Base-by-base conservation (phyloP, 1,140 invertebrate species). In the Meloidogyne hapla region DNA sequence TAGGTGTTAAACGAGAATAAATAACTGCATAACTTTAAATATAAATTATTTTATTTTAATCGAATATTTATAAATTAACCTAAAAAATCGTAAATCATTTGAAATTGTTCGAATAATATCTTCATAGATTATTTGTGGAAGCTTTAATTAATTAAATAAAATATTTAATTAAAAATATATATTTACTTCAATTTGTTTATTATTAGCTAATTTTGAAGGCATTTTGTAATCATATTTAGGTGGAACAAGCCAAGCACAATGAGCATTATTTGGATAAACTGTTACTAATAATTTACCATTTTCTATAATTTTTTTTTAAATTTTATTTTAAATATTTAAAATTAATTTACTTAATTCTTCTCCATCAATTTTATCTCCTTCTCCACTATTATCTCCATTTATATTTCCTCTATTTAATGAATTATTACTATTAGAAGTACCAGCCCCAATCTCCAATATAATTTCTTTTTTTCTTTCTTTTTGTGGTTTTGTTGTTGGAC, bases 1-100 rank as follows among this genome's bases (percentile, higher is more conserved):
- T 64, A 61, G 80, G 80, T 1, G 83, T 23, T 23, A 82, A 66
- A 25, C 80, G 81, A 18, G 81, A 83, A 71, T 84, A 83, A 15
- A 80, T 48, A 38, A 82, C 38, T 15, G 40, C 38, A 62, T 81
- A 81, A 38, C 79, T 80, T 8, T 61, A 3, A 71, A 61, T 28
- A 18, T 21, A 15, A 26, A 25, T 2, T 23, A 45, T 18, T 45
- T 25, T n/a, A 25, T 21, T 33, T 48, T 28, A 13, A 26, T n/a
- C n/a, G n/a, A n/a, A n/a, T n/a, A n/a, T n/a, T 28, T 13, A 21
- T 8, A 38, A 64, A 13, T 23, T 26, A 73, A 73, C 71, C 71
- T 73, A 64, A 73, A 42, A 64, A 73, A 73, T 21, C 71, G 71
- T 23, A 61, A 61, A 40, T 73, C 71, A 9, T 25, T 63, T 8